phyloP scores from a whole-genome alignment of 30 jellyfish, hydroid and myxozoan species.

The Hydractinia symbiolongicarpus region DNA sequence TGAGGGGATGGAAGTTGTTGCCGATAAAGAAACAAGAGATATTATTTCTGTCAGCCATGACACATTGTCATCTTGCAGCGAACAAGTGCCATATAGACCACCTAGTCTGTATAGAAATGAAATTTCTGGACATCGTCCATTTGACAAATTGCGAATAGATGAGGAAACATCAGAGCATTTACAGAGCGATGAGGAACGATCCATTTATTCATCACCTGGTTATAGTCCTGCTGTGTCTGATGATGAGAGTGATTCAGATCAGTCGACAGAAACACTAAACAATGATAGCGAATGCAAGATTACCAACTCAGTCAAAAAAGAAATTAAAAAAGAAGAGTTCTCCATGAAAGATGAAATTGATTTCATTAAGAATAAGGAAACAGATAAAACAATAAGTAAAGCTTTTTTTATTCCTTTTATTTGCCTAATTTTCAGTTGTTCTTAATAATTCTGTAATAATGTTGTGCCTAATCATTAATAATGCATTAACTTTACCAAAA shows the following conservation, averaged over 20 bases:
- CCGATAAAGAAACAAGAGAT: slow-evolving; percentile 35
- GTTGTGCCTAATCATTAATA: too few relatives aligned
- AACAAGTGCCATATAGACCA: slow-evolving; percentile 25
- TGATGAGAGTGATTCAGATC: slow-evolving; percentile 5
- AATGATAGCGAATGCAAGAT: too few relatives aligned
- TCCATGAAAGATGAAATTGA: too few relatives aligned
- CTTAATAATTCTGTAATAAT: too few relatives aligned
- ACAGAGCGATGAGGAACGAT: background rate
- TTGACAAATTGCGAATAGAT: slow-evolving; percentile 22
- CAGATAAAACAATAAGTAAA: too few relatives aligned
- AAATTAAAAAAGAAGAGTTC: too few relatives aligned
- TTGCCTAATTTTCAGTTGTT: too few relatives aligned
- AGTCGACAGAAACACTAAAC: slow-evolving; percentile 10
- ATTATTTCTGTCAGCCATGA: slow-evolving; percentile 27
- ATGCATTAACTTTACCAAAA: too few relatives aligned
- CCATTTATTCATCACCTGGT: background rate
- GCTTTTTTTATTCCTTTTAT: too few relatives aligned
- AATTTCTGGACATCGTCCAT: slow-evolving; percentile 2
- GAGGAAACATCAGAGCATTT: slow-evolving; percentile 8
- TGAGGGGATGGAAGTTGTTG: slow-evolving; percentile 32
- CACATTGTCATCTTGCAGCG: slow-evolving; percentile 25
- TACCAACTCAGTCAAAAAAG: too few relatives aligned
- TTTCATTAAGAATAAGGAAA: too few relatives aligned
- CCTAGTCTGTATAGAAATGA: background rate
- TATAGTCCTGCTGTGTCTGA: slow-evolving; percentile 13